Conservation (phyloP, 1,140 invertebrate species). For the Pectinophora gossypiella region DNA sequence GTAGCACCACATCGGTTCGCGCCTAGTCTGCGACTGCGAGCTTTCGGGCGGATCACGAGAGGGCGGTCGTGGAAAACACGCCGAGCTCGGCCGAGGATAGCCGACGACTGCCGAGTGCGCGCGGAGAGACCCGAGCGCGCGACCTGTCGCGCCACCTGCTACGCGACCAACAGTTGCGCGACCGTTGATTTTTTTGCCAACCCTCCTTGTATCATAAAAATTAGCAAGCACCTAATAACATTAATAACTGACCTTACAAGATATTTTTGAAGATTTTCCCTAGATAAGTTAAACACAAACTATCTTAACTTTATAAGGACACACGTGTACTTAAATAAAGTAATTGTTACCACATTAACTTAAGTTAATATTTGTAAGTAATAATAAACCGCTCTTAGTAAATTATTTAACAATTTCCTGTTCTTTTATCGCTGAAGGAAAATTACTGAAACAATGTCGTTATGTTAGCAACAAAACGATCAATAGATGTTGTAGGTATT, state of each 20-base stretch:
- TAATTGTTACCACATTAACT: too few relatives aligned
- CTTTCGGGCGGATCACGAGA: slow-evolving; percentile 70
- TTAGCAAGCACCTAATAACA: slow-evolving; percentile 37
- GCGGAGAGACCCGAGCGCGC: slow-evolving; percentile 22
- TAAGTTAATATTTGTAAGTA: too few relatives aligned
- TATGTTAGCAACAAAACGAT: too few relatives aligned
- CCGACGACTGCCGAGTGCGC: slow-evolving; percentile 32
- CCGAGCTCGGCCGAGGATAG: not conserved
- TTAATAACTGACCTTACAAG: slow-evolving; percentile 5
- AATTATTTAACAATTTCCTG: too few relatives aligned
- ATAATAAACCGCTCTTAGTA: too few relatives aligned
- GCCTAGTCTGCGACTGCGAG: slow-evolving; percentile 60
- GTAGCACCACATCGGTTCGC: slow-evolving; percentile 44
- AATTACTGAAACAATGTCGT: too few relatives aligned
- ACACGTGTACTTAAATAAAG: too few relatives aligned
- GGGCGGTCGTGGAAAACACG: slow-evolving; percentile 61
- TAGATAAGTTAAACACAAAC: too few relatives aligned
- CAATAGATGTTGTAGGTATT: too few relatives aligned
- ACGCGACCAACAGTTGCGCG: slow-evolving; percentile 67
- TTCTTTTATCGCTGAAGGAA: too few relatives aligned
- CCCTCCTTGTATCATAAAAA: slow-evolving; percentile 50
- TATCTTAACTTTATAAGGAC: too few relatives aligned
- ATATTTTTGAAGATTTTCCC: too few relatives aligned
- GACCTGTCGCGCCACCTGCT: slow-evolving; percentile 70
- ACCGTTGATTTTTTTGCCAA: slow-evolving; percentile 70